Evolutionary conservation across 2,888 invertebrate genomes (phyloP), one percentile per base, ranked within the genome.

Genomic region (Alitta virens): DNA sequence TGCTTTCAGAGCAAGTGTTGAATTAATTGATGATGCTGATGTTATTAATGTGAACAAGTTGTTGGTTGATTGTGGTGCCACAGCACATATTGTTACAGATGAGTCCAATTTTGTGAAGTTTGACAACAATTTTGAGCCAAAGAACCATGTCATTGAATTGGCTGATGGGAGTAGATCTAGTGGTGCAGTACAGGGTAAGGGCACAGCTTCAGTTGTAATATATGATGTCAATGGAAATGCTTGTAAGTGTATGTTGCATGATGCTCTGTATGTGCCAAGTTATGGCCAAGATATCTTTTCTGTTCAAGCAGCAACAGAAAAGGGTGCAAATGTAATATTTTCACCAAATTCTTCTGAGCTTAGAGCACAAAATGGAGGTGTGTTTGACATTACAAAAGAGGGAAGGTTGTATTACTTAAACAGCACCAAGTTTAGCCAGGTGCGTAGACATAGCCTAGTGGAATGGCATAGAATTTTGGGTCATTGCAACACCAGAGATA

Each of bases 131-230:
- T 69, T 69, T 46, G 14, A 55, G 9, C 62, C 64, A n/a, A 25
- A 27, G 1, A 42, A 63, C 5, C 69, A 69, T 53, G 55, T 53
- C 57, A 65, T 66, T 16, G 68, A 71, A 49, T 52, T 70, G 12
- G 68, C 68, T 42, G 66, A 71, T 61, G 69, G 65, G 5, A 64
- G 26, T 12, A 63, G 60, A 51, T 46, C 21, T 16, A 67, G 63
- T 27, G 57, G 61, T 38, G 25, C 68, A 18, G 64, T 56, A 5
- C 42, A 51, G 18, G 56, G 49, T 9, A 60, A 52, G 26, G 68
- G 67, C 12, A 52, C 59, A 24, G 66, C 62, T 1, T 21, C 26
- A 25, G 55, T 70, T 12, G 23, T 18, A 14, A 23, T 67, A 14
- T 12, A 16, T 7, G 65, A 65, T 55, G 38, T 18, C 1, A 43